Evolutionary conservation across 2,113 vertebrate genomes (phyloP).

Genomic region (Casuarius casuarius): DNA sequence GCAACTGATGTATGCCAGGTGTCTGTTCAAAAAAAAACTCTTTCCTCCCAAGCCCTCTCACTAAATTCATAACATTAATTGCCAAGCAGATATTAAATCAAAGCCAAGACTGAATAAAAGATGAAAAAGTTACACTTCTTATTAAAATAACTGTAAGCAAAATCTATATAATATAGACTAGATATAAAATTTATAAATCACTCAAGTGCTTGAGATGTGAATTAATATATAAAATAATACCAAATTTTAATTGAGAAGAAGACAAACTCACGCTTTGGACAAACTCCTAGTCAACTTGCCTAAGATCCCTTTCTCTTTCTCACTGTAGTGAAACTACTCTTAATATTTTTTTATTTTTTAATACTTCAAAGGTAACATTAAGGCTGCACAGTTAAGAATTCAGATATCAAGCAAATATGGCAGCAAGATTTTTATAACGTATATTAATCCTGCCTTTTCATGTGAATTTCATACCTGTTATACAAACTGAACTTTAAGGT

Average conservation of each 20-base stretch:
- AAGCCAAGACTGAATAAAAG: background rate
- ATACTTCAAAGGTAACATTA: background rate
- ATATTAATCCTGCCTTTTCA: background rate
- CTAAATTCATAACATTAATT: constrained; percentile 59
- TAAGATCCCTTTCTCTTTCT: background rate
- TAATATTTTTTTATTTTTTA: background rate
- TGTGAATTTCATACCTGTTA: background rate
- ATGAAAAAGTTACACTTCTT: background rate
- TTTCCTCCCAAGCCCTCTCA: background rate
- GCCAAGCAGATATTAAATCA: constrained; percentile 47
- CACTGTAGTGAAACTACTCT: background rate
- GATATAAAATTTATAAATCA: background rate
- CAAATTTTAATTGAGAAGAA: background rate
- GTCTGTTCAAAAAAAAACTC: constrained; percentile 42
- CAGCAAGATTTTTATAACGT: background rate
- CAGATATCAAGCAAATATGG: background rate
- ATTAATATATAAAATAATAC: background rate
- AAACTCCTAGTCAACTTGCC: background rate
- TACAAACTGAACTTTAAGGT: background rate
- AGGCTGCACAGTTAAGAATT: background rate
- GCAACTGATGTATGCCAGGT: constrained; percentile 66
- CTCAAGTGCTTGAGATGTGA: background rate
- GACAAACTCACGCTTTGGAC: background rate
- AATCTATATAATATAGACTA: background rate
- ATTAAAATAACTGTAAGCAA: background rate